Evolutionary conservation across 2,888 invertebrate genomes (phyloP), one percentile per base, ranked within the genome.

Genomic region (Himalopsyche anomala): DNA sequence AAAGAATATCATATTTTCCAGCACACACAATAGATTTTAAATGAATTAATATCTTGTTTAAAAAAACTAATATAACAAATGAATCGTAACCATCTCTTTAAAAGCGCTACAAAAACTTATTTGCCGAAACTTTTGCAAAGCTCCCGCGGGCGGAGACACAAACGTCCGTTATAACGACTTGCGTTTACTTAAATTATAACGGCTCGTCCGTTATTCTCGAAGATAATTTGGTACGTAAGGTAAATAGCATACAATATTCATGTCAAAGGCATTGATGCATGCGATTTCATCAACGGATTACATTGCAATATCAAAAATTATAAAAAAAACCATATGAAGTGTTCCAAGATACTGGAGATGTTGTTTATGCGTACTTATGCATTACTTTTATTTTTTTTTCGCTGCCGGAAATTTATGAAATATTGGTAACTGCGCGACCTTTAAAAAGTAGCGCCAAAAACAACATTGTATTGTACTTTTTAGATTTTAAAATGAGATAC

Each of bases 61-160:
- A 42, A 42, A 42, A 42, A 42, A 42, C 8, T 42, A 42, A 5
- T 6, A 45, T 51, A 15, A 4, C 3, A 15, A 51, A 74, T 36
- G 1, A 36, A 69, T 28, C 74, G 74, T 15, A 74, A 4, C 38
- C 19, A 36, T 74, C n/a, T 74, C 11, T 28, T 36, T 28, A 74
- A 38, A 36, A 15, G 38, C 15, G 15, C 74, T 36, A 15, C 74
- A 74, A 36, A 5, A 38, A 38, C 1, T 19, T 2, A 38, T 74
- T 74, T 38, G 74, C 19, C 74, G 74, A 74, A 74, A 74, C 74
- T 74, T 74, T 38, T 74, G 74, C 36, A 74, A 62, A 74, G 74
- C 74, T 74, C 74, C 74, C 74, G 74, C 74, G 36, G 74, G 74
- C 74, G 38, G 38, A 38, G 36, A 74, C 28, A 38, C 36, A 11